These are phyloP conservation scores for Erythrolamprus reginae DNA, from an alignment of 2,113 vertebrate species.

Conservation along the genomic window DNA sequence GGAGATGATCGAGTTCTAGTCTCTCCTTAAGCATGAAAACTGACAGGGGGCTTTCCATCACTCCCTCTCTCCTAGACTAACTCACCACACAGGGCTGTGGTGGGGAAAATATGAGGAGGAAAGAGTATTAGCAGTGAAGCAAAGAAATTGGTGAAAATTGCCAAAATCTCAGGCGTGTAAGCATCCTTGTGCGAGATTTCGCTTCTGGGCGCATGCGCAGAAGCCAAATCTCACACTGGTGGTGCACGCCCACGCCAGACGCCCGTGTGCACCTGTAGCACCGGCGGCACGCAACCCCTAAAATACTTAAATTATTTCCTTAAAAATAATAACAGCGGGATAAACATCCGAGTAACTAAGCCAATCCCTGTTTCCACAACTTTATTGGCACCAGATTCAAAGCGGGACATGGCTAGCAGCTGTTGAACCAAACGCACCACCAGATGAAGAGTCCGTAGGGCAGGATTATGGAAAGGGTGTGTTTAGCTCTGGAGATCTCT, in stretches of 20 bases:
- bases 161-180: too few relatives aligned
- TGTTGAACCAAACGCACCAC: not conserved
- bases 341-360: not conserved
- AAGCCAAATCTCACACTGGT: too few relatives aligned
- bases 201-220: too few relatives aligned
- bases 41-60: not conserved
- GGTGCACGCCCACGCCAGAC: too few relatives aligned
- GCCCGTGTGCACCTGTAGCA: too few relatives aligned
- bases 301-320: not conserved
- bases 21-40: too few relatives aligned
- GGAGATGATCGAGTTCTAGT: too few relatives aligned
- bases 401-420: not conserved
- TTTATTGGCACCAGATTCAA: not conserved
- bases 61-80: not conserved
- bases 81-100: not conserved
- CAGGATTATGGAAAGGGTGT: not conserved
- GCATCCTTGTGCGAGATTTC: too few relatives aligned
- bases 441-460: not conserved
- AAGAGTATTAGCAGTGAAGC: not conserved
- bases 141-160: too few relatives aligned
- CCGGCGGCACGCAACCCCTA: too few relatives aligned
- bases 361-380: not conserved
- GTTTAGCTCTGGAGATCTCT: not conserved
- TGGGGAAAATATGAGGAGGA: not conserved
- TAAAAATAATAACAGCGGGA: not conserved